phyloP scores from a whole-genome alignment of 2,113 vertebrate species.

The Opisthocomus hoazin region DNA sequence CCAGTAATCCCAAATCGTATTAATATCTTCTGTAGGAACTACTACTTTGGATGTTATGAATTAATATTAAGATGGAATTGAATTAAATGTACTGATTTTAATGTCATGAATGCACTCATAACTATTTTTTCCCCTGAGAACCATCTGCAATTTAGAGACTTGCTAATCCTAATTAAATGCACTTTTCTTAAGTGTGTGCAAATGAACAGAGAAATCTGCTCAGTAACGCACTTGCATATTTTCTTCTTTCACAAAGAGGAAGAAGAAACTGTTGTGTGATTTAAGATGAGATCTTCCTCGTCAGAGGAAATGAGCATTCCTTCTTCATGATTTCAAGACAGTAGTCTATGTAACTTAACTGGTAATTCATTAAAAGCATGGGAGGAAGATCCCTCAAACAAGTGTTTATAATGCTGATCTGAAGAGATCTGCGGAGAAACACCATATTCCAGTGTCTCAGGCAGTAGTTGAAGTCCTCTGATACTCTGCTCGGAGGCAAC shows the following conservation, averaged over 20 bases:
- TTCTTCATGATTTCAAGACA: background rate
- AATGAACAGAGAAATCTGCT: constrained; percentile 55
- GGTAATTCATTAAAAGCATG: background rate
- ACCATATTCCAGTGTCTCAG: rapidly evolving
- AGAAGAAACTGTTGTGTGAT: background rate
- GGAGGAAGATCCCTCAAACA: background rate
- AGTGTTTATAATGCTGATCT: background rate
- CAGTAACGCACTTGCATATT: constrained; percentile 1
- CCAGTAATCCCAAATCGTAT: background rate
- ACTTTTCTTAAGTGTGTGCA: constrained; percentile 58
- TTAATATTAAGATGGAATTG: constrained; percentile 61
- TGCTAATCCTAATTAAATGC: constrained; percentile 64
- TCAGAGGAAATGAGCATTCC: background rate
- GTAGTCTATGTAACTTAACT: background rate
- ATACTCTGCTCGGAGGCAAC: background rate
- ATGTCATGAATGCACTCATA: constrained; percentile 45
- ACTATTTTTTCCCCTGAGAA: constrained; percentile 64
- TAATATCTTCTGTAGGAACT: constrained; percentile 2
- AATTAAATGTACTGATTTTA: constrained; percentile 68
- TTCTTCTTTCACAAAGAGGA: background rate
- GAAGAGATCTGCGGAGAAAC: background rate
- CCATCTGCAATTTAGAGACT: constrained; percentile 60
- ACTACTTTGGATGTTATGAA: constrained; percentile 40
- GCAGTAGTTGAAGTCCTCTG: background rate
- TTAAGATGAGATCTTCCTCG: background rate